These are phyloP conservation scores for Leptinotarsa peninsularis DNA, from an alignment of 2,888 invertebrate genomes.

Conservation along the genomic window DNA sequence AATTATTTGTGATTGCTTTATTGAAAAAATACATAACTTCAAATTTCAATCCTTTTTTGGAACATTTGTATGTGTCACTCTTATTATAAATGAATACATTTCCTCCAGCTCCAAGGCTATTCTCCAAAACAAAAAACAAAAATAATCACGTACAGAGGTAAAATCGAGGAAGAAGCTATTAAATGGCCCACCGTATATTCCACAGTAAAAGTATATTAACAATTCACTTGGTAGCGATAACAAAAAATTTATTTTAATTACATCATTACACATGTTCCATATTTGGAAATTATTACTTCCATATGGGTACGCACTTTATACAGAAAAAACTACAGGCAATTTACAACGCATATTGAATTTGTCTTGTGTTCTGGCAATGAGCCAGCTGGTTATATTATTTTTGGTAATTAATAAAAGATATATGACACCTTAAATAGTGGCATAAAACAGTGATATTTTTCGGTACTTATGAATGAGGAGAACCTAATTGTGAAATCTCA, in stretches of 20 bases:
- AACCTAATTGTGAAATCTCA: background rate
- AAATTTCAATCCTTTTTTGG: no score
- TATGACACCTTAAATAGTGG: background rate
- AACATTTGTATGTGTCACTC: no score
- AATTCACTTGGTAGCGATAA: background rate
- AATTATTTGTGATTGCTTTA: no score
- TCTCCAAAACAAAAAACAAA: no score
- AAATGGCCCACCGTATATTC: no score
- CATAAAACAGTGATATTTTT: background rate
- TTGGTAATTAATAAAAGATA: background rate
- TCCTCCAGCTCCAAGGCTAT: no score
- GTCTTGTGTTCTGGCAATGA: background rate
- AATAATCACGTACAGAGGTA: no score
- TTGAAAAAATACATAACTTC: no score
- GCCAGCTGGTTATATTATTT: background rate
- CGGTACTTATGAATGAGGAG: background rate
- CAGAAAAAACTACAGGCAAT: background rate
- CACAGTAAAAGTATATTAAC: no score
- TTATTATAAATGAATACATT: no score
- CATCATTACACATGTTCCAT: slow-evolving; percentile 1
- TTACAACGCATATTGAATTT: background rate
- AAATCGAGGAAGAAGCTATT: no score
- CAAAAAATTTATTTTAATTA: background rate
- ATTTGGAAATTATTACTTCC: background rate
- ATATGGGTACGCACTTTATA: background rate